These are phyloP conservation scores for Oryzias sinensis DNA, from an alignment of 2,797 vertebrate genomes.

Conservation along the genomic window DNA sequence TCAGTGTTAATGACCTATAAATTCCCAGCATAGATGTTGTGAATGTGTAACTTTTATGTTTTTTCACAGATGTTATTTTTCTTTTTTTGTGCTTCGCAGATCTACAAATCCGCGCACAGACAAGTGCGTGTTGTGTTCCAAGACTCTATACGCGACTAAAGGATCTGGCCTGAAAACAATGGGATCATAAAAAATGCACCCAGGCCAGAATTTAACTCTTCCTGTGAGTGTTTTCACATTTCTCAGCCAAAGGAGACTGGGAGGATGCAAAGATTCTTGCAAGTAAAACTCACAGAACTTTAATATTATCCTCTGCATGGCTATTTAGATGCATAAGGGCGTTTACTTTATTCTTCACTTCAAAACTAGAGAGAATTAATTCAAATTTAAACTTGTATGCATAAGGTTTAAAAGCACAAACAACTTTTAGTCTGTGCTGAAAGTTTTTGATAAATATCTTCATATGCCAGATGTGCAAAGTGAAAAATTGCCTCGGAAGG, in stretches of 20 bases:
- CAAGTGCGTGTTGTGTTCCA: conserved; percentile 20
- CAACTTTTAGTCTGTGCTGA: not conserved
- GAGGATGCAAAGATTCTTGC: conserved; percentile 74
- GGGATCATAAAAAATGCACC: conserved; percentile 70
- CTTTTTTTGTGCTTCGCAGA: conserved; percentile 11
- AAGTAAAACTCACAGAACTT: conserved; percentile 61
- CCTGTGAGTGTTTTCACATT: conserved; percentile 87
- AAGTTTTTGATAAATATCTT: conserved; percentile 3
- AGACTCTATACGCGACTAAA: conserved; percentile 4
- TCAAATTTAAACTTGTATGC: too few relatives aligned
- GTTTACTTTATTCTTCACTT: conserved; percentile 23
- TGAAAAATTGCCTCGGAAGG: conserved; percentile 22
- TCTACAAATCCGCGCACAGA: conserved; percentile 1
- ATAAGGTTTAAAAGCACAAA: not conserved
- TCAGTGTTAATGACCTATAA: conserved; percentile 22
- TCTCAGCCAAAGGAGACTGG: conserved; percentile 64
- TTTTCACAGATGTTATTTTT: conserved; percentile 5
- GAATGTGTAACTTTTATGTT: conserved; percentile 2
- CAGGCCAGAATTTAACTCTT: conserved; percentile 79
- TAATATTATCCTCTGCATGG: conserved; percentile 36
- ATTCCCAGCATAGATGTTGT: conserved; percentile 13
- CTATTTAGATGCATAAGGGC: conserved; percentile 6
- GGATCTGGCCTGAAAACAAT: conserved; percentile 77
- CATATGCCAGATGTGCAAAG: conserved; percentile 3
- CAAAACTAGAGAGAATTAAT: conserved; percentile 14